Base-by-base conservation (phyloP, 2,797 vertebrate genomes). In the Hypotaenidia philippensis region DNA sequence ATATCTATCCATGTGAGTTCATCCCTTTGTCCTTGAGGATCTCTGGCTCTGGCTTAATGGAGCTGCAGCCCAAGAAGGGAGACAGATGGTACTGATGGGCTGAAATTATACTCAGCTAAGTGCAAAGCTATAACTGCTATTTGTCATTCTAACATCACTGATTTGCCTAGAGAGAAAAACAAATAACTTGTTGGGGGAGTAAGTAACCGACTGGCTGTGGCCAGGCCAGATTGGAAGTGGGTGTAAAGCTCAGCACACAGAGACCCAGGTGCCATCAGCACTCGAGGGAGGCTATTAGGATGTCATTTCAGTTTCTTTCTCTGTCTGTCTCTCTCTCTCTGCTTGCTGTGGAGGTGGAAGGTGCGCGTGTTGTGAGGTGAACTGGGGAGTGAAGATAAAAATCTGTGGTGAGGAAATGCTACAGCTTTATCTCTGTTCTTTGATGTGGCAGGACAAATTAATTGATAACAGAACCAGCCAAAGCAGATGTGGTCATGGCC, bases 371-470 rank as follows among this genome's bases (percentile, higher is more conserved):
- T 94, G 79, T 88, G 93, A 94, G 87, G 93, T 96, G 96, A 97
- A 95, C 70, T 92, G 88, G 87, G 87, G 94, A 96, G 70, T 26
- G 68, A 88, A 95, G 94, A 97, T 96, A 95, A 96, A 94, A 96
- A 96, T 94, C 93, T 96, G 94, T 78, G 92, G 83, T 94, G 93
- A 96, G 94, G 95, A 96, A 97, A 95, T 96, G 95, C 93, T 95
- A 91, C 92, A 59, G 87, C 87, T 95, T 93, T 95, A 91, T 94
- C 92, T 93, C 78, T 66, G 61, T 74, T 84, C 94, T 97, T 96
- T 97, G 96, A 96, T 97, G 95, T 96, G 96, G 92, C 89, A 94
- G 95, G 92, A 94, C 93, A 96, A 94, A 95, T 97, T 96, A 96
- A 96, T 94, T 95, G 91, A 94, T 91, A 94, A 95, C 83, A 90